Evolutionary conservation across 2,797 vertebrate species (phyloP).

Genomic region (Hafferia zeledoni): DNA sequence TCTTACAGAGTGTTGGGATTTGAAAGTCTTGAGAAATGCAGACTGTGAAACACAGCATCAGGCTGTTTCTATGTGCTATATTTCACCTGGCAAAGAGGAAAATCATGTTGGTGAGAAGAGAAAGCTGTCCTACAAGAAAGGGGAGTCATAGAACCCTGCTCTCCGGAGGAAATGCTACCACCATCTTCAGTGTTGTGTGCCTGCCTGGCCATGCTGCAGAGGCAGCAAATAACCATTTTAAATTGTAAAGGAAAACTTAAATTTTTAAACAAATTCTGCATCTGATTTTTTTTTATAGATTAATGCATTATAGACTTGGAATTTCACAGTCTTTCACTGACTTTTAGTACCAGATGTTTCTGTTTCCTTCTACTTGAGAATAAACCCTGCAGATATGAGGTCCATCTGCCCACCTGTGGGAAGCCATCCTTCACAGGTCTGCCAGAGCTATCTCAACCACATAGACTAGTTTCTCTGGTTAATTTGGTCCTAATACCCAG

Average conservation of each 20-base stretch:
- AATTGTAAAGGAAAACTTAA: neutral
- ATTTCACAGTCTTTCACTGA: neutral
- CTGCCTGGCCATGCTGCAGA: neutral
- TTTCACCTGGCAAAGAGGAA: neutral
- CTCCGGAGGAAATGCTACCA: neutral
- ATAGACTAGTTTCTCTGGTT: neutral
- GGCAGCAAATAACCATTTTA: neutral
- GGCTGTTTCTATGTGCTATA: neutral
- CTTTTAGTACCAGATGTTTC: neutral
- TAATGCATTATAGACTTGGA: neutral
- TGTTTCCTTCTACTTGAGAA: neutral
- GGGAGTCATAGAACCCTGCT: neutral
- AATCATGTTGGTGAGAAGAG: neutral
- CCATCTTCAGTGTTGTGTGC: fast-evolving
- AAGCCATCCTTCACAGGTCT: neutral
- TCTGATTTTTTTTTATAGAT: neutral
- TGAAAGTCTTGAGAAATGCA: neutral
- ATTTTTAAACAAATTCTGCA: neutral
- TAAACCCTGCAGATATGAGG: fast-evolving
- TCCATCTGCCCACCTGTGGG: neutral
- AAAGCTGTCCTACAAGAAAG: neutral
- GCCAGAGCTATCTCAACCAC: neutral
- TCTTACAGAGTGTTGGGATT: neutral
- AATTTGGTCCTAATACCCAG: neutral
- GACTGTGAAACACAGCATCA: neutral